These are phyloP conservation scores for Zele albiditarsus DNA, from an alignment of 2,888 invertebrate species.

Conservation along the genomic window DNA sequence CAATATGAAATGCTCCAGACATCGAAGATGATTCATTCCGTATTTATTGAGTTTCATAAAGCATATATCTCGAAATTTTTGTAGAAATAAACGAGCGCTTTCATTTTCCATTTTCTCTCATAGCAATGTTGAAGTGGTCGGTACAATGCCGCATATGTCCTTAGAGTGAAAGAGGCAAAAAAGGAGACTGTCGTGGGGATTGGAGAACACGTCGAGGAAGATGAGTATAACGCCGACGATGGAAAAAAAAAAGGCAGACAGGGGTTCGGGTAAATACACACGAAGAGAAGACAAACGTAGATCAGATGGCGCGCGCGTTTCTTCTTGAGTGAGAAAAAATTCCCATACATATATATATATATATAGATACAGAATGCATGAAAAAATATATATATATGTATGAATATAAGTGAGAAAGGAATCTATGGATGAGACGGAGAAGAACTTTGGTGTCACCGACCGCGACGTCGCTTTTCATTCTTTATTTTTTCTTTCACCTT, in stretches of 20 bases:
- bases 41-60: conserved; percentile 71
- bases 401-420: conserved; percentile 26
- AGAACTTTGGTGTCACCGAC: conserved; percentile 62
- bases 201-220: conserved; percentile 56
- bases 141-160: neutral
- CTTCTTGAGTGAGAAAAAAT: conserved; percentile 51
- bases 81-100: conserved; percentile 41
- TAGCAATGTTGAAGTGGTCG: conserved; percentile 48
- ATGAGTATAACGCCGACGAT: conserved; percentile 57
- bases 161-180: conserved; percentile 17
- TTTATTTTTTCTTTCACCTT: conserved; percentile 53
- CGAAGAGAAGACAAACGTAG: conserved; percentile 33
- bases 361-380: neutral
- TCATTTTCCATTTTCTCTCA: conserved; percentile 68
- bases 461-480: conserved; percentile 65
- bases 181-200: conserved; percentile 49
- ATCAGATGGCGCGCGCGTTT: conserved; percentile 6
- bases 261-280: conserved; percentile 4
- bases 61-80: conserved; percentile 46
- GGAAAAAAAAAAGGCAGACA: conserved; percentile 46
- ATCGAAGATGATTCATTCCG: conserved; percentile 44
- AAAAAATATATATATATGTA: neutral
- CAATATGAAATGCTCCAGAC: neutral
- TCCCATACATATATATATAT: neutral
- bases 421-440: conserved; percentile 20